Conservation (phyloP, 2,888 invertebrate genomes). For the Pristionchus exspectatus region DNA sequence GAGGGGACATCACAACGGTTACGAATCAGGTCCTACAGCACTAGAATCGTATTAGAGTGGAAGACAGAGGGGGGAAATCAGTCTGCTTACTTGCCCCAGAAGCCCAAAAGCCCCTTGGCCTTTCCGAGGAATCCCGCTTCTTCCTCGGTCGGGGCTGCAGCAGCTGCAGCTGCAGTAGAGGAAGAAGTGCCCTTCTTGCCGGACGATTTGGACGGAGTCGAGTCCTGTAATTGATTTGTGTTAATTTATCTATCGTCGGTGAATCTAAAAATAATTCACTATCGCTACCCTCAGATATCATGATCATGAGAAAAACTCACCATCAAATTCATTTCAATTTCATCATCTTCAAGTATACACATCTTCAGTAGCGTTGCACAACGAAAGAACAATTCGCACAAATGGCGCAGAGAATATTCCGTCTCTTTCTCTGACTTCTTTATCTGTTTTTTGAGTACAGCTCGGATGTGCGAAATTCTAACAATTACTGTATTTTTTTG, state of each 20-base stretch:
- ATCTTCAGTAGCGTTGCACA: too few relatives aligned
- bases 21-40: background rate
- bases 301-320: too few relatives aligned
- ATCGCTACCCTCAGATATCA: background rate
- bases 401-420: too few relatives aligned
- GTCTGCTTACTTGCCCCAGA: slow-evolving; percentile 50
- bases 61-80: background rate
- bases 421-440: too few relatives aligned
- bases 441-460: too few relatives aligned
- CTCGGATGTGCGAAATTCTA: too few relatives aligned
- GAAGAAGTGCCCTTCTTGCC: slow-evolving; percentile 10
- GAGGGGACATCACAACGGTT: slow-evolving; percentile 5
- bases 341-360: background rate
- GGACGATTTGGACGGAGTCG: slow-evolving; percentile 15
- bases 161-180: background rate
- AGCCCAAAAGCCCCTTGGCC: slow-evolving; percentile 28
- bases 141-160: background rate
- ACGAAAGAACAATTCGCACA: too few relatives aligned
- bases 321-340: background rate
- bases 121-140: background rate
- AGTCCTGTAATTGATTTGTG: background rate
- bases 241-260: too few relatives aligned
- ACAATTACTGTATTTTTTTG: too few relatives aligned
- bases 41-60: background rate
- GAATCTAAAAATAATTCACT: background rate